Conservation (phyloP, 2,797 vertebrate species). For the Pangasius larnaudii region DNA sequence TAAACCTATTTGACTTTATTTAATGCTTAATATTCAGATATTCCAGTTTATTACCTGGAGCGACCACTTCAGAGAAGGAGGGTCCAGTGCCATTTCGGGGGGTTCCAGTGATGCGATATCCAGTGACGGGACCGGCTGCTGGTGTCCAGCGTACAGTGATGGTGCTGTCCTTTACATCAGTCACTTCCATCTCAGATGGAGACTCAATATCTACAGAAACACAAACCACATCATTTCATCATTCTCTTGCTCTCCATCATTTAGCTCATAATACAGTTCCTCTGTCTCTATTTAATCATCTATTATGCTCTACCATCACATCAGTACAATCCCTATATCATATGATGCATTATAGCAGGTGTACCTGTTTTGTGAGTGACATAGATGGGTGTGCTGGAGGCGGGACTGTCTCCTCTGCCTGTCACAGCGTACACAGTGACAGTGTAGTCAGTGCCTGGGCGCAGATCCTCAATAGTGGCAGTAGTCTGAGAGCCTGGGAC, state of each 20-base stretch:
- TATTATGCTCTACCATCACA: not conserved
- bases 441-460: conserved; percentile 89
- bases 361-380: conserved; percentile 89
- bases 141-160: conserved; percentile 93
- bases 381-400: conserved; percentile 91
- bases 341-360: not conserved
- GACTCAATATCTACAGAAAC: conserved; percentile 83
- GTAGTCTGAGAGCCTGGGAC: conserved; percentile 89
- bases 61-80: conserved; percentile 81
- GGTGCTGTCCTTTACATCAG: conserved; percentile 87
- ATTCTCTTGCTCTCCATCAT: not conserved
- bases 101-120: conserved; percentile 88
- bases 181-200: conserved; percentile 90
- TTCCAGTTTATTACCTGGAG: conserved; percentile 81
- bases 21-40: not conserved
- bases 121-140: conserved; percentile 86
- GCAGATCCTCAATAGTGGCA: conserved; percentile 85
- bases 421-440: conserved; percentile 94
- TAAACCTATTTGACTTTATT: not conserved
- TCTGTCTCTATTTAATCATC: not conserved
- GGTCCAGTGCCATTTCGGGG: conserved; percentile 86
- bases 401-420: conserved; percentile 95
- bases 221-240: conserved; percentile 4
- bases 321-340: not conserved
- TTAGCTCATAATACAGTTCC: not conserved